Evolutionary conservation across 2,113 vertebrate species (phyloP), one percentile per base, ranked within the genome.

Genomic region (Catagonus wagneri): DNA sequence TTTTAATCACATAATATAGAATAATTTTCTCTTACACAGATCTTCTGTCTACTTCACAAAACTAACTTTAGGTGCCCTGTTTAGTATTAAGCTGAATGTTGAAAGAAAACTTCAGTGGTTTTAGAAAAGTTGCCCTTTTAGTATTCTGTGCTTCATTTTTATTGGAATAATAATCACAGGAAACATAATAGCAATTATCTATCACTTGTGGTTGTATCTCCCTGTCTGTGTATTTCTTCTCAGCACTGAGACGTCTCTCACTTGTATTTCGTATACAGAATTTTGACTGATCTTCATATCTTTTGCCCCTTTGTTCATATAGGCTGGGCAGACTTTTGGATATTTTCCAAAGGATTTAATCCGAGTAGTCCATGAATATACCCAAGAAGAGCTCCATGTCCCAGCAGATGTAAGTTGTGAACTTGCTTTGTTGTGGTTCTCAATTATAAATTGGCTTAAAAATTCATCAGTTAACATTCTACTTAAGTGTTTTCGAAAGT

Each of bases 261-360:
- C 63, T 96, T 93, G 39, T 60, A 44, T 89, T 83, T 88, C 78
- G 94, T 11, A 16, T 39, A 32, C 3, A 89, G 83, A 81, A 75
- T 52, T 97, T 89, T 97, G 1, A 71, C 32, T 94, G 23, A 68
- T 29, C 39, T 44, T 72, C 96, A n/a, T 69, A 68, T n/a, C 3
- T 96, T 97, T 83, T 96, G 1, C 96, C 78, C 61, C 69, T 97
- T 56, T 83, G 97, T 97, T 54, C 71, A 93, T 81, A 3, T 97
- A 99, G 99, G 99, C 99, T 97, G 99, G 99, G 72, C 99, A 96
- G 61, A 88, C 95, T 90, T 99, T 99, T 99, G 99, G 99, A 80
- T 99, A 99, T 98, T 99, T 99, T 95, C 99, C 99, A 95, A 99
- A 99, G 95, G 99, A 99, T 96, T 98, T 99, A 96, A 98, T 99